Base-by-base conservation (phyloP, 2,888 invertebrate species). In the Ryuthela nishihirai region DNA sequence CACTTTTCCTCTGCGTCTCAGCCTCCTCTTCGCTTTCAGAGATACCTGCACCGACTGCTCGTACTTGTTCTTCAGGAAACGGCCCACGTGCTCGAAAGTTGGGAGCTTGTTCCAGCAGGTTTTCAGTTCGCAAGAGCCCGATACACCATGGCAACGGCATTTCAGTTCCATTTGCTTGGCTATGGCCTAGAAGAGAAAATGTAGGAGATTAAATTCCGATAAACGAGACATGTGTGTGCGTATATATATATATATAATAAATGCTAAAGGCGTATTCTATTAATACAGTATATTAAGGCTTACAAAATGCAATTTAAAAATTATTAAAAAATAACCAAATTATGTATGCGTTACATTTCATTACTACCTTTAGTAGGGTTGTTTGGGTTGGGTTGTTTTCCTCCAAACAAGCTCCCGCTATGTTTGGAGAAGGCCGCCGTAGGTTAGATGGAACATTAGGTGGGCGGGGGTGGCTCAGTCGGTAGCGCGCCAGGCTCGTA, bases 91-190 rank as follows among this genome's bases (percentile, higher is more conserved):
- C 18, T 72, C 72, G 69, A 81, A 80, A 34, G 75, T 70, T 7
- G 80, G 79, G 67, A 81, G 73, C 59, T 77, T 77, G 62, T 76
- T 74, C 81, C 81, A 81, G 68, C 81, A 81, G 2, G 81, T 81
- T 69, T 80, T 79, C 65, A 80, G 73, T 64, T 79, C 78, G 67
- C 81, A 81, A 20, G 80, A 79, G 3, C 81, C 81, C 20, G 80
- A 80, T 9, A 81, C 79, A 15, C 81, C 81, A 69, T 81, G 81
- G 66, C 81, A 81, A 9, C 80, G 76, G 65, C 81, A 81, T 65
- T 76, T 76, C 67, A 76, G 73, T 46, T 74, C 72, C 78, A 81
- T 80, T 64, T 64, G 58, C 4, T 62, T 54, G 3, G 59, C 47
- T 0, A 66, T 47, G 7, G 65, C 65, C 65, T 66, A 44, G 3